Evolutionary conservation across 2,888 invertebrate genomes (phyloP).

Genomic region (Eurois occulta): DNA sequence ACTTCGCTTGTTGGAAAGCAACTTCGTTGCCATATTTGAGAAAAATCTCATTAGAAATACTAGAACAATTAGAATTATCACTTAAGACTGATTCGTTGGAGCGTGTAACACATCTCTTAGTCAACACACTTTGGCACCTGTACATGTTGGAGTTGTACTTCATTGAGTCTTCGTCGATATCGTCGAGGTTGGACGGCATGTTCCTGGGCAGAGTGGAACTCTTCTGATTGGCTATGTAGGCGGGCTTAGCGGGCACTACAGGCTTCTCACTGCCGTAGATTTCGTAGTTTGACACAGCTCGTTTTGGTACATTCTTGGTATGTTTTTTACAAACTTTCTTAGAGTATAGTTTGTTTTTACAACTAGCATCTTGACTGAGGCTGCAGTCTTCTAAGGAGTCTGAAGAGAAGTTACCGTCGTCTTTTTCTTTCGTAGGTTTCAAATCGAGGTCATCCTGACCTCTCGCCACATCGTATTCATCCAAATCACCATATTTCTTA

Average conservation of each 20-base stretch:
- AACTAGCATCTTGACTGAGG: conserved; percentile 89
- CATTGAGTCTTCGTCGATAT: conserved; percentile 88
- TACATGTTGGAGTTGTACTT: conserved; percentile 84
- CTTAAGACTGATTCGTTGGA: conserved; percentile 90
- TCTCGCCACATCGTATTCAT: conserved; percentile 82
- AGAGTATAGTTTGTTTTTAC: conserved; percentile 88
- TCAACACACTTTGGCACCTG: conserved; percentile 88
- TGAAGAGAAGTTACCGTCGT: conserved; percentile 94
- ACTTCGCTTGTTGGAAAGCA: conserved; percentile 87
- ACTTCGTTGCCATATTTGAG: conserved; percentile 88
- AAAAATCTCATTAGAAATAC: conserved; percentile 89
- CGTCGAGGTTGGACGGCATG: conserved; percentile 89
- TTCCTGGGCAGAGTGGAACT: conserved; percentile 88
- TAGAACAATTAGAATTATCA: conserved; percentile 88
- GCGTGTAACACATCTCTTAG: conserved; percentile 90
- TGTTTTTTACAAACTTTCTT: conserved; percentile 90
- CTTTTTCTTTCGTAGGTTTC: conserved; percentile 86
- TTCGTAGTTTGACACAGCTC: conserved; percentile 95
- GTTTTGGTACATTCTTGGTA: conserved; percentile 89
- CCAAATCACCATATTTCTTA: conserved; percentile 91
- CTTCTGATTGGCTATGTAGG: conserved; percentile 82
- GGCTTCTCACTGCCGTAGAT: conserved; percentile 90
- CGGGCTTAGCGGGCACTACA: conserved; percentile 82
- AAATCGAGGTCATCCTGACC: conserved; percentile 80
- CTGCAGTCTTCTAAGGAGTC: conserved; percentile 94